phyloP scores from a whole-genome alignment of 1,140 invertebrate genomes.

The Drosophila novamexicana region DNA sequence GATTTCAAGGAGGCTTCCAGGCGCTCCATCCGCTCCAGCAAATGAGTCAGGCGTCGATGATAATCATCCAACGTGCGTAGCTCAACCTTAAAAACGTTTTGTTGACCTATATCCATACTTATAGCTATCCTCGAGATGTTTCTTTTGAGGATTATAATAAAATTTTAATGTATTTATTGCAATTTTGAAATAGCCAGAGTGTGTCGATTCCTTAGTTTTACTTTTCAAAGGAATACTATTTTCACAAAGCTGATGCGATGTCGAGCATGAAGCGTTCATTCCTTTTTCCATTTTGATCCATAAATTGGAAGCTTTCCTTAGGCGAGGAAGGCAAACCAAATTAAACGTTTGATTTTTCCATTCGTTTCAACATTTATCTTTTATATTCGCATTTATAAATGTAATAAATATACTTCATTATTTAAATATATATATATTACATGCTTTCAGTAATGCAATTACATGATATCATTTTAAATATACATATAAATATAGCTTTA shows the following conservation, averaged over 20 bases:
- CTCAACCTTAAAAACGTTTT: neutral
- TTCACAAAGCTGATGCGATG: neutral
- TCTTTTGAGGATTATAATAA: neutral
- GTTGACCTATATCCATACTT: neutral
- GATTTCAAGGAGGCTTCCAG: constrained; percentile 13
- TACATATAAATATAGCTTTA: constrained; percentile 25
- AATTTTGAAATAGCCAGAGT: constrained; percentile 1
- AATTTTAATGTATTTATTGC: neutral
- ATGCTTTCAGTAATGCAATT: constrained; percentile 23
- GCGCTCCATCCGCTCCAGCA: constrained; percentile 29
- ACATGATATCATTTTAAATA: constrained; percentile 13
- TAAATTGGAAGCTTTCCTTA: no score
- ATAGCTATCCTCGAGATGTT: neutral
- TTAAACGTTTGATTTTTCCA: neutral
- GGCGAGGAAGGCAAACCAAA: no score
- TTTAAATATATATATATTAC: constrained; percentile 21
- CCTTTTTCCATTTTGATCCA: no score
- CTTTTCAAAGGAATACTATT: neutral
- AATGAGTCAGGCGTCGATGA: neutral
- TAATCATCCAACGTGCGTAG: constrained; percentile 22
- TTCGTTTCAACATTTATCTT: constrained; percentile 4
- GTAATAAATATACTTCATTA: constrained; percentile 29
- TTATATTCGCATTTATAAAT: constrained; percentile 31
- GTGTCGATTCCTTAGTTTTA: no score
- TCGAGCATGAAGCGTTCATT: neutral